Base-by-base conservation (phyloP, 2,888 invertebrate species). In the Pycnomerus fuliginosus region DNA sequence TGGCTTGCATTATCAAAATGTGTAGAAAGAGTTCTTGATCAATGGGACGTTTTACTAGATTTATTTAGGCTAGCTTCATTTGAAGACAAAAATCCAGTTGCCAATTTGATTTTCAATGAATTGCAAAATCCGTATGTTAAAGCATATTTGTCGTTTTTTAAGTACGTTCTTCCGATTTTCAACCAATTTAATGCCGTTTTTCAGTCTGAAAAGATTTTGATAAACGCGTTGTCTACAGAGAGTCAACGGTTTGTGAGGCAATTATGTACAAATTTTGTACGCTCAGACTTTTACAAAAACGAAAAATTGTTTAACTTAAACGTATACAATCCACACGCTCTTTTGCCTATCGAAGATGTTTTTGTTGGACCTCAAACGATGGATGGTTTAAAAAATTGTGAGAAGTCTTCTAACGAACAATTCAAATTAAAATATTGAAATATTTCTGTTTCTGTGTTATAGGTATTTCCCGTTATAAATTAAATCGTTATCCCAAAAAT, bases 31-130 rank as follows among this genome's bases (percentile, higher is more conserved):
- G 14, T 39, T 12, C 22, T 34, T 12, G 15, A 15, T 11, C 39
- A 39, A 20, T 39, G 39, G 39, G 16, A 12, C 10, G 37, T 37
- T 37, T 16, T 37, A 14, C 15, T 5, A 4, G 29, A 31, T 20
- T 4, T 37, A n/a, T 37, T 37, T 29, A 7, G 15, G 15, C 8
- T 31, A 7, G 37, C 28, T 4, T 11, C 11, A 16, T 12, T 37
- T 34, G 37, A 37, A 34, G 37, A 37, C 11, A 37, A 37, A 37
- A 37, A 37, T 34, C 17, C 28, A 7, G 10, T 36, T 14, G 37
- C 28, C 3, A 30, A 29, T 8, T 12, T 39, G 7, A 39, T 39
- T 13, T 15, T 34, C 4, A n/a, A 10, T 7, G 39, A 39, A 29
- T n/a, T 39, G 2, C 22, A 17, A 3, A 39, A 39, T 12, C 39